Evolutionary conservation across 2,888 invertebrate species (phyloP).

Genomic region (Aspidiotus rigidus): DNA sequence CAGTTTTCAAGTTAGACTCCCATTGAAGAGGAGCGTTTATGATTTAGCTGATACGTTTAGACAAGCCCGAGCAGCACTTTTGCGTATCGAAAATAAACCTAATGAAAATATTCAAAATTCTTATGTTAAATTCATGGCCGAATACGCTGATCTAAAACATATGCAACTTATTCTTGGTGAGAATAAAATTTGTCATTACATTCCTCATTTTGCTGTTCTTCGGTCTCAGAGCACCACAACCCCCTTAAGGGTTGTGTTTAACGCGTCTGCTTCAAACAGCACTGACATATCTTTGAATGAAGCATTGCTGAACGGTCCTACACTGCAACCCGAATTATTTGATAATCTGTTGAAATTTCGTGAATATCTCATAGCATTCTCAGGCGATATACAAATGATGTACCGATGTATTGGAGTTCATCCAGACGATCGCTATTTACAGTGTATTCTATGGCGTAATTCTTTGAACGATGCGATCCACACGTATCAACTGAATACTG

Average conservation of each 20-base stretch:
- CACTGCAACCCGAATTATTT: conserved; percentile 40
- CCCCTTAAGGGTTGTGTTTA: conserved; percentile 38
- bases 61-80: not conserved
- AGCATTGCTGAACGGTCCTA: conserved; percentile 40
- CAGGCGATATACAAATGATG: conserved; percentile 43
- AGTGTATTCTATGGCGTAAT: conserved; percentile 41
- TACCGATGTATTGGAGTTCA: conserved; percentile 40
- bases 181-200: conserved; percentile 28
- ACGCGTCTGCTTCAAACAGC: conserved; percentile 36
- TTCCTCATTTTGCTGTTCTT: conserved; percentile 38
- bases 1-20: conserved; percentile 13
- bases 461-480: conserved; percentile 36
- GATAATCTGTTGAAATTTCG: conserved; percentile 40
- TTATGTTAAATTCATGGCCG: conserved; percentile 20
- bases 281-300: conserved; percentile 41
- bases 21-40: not conserved
- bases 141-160: conserved; percentile 4
- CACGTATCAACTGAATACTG: conserved; percentile 39
- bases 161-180: not conserved
- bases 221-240: conserved; percentile 36
- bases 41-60: not conserved
- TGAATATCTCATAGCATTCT: conserved; percentile 39
- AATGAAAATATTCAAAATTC: not conserved
- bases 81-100: not conserved
- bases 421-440: conserved; percentile 39